Conservation (phyloP, 2,113 vertebrate genomes). For the Chaetops frenatus region DNA sequence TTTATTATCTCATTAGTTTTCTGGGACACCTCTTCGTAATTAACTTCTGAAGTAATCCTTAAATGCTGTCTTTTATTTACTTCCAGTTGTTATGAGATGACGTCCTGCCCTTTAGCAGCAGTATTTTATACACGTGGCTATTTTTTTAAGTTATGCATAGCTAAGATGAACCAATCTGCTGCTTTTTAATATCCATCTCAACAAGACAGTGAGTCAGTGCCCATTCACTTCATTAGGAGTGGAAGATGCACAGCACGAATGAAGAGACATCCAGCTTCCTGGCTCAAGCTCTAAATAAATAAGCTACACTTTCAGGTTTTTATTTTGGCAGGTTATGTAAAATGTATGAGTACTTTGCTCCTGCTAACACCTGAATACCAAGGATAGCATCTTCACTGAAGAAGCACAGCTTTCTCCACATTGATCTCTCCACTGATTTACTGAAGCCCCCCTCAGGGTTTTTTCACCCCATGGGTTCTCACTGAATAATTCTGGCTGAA, state of each 20-base stretch:
- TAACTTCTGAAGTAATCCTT: conserved; percentile 1
- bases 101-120: background rate
- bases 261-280: background rate
- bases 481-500: background rate
- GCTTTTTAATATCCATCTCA: background rate
- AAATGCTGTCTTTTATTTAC: background rate
- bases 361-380: background rate
- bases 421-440: background rate
- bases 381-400: background rate
- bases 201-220: background rate
- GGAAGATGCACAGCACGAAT: background rate
- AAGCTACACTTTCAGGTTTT: background rate
- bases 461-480: background rate
- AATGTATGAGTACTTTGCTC: background rate
- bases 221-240: background rate
- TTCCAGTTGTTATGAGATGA: background rate
- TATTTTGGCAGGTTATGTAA: background rate
- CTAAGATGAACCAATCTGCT: background rate
- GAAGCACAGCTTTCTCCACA: background rate
- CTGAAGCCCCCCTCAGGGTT: background rate
- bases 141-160: background rate
- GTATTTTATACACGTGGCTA: background rate
- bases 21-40: background rate
- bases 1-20: background rate
- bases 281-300: background rate